Conservation (phyloP, 2,113 vertebrate species). For the Tachysurus fulvidraco region DNA sequence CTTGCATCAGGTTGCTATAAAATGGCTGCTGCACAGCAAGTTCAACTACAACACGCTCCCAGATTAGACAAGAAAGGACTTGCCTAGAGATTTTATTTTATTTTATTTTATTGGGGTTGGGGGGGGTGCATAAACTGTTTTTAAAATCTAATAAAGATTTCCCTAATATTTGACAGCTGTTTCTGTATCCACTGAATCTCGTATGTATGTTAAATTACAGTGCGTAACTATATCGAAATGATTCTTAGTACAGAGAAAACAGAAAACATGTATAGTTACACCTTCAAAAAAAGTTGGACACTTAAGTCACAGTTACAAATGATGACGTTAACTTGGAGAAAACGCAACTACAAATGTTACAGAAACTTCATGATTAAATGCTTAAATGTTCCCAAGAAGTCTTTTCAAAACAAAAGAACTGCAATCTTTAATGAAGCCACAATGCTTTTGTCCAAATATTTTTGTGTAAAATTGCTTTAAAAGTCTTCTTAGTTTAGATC, state of each 20-base stretch:
- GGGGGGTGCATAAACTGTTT: background rate
- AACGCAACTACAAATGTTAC: background rate
- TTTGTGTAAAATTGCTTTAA: background rate
- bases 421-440: background rate
- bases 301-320: too few species aligned
- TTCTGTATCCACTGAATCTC: background rate
- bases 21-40: constrained; percentile 36
- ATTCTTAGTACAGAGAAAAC: background rate
- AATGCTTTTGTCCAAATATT: background rate
- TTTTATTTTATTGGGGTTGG: too few species aligned
- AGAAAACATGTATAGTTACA: background rate
- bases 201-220: background rate
- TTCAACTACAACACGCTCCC: background rate
- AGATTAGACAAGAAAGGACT: background rate
- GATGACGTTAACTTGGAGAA: background rate
- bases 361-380: too few species aligned
- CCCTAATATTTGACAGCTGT: too few species aligned
- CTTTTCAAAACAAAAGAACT: background rate
- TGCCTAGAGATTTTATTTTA: background rate
- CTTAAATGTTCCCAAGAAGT: background rate
- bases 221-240: background rate
- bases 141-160: too few species aligned
- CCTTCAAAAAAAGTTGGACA: too few species aligned
- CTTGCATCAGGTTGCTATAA: constrained; percentile 27
- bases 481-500: background rate